Base-by-base conservation (phyloP, 2,888 invertebrate species). In the Ctenicera cuprea region DNA sequence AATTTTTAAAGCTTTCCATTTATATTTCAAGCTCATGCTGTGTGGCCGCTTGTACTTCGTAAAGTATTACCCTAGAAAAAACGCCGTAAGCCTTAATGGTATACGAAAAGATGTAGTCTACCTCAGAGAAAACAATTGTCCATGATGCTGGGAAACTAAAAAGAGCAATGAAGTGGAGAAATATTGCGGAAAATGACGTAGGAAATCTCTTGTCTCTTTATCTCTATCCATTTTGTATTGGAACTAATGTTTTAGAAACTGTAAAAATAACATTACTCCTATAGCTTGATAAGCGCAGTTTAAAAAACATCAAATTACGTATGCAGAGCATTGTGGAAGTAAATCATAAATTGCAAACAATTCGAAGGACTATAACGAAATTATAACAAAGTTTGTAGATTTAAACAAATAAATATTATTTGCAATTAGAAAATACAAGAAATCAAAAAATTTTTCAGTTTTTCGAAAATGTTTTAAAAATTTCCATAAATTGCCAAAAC, bases 131-230 rank as follows among this genome's bases (percentile, higher is more conserved):
- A 65, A 65, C 65, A 65, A 65, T 52, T 65, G 65, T 33, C 30
- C 52, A 45, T 45, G 45, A 43, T 63, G 33, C 11, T 26, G 43
- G 45, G 38, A 52, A 33, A 26, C 48, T 48, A 48, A 65, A 64
- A 18, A 52, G 45, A 37, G 65, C 65, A 65, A 65, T 52, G 50
- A 65, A 65, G 65, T 65, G 50, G 37, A 65, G 65, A 65, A 52
- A 65, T 65, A 65, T 65, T 20, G 65, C 52, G 0, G 50, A 30
- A 38, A 65, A 65, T 50, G 65, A 52, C 50, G 52, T 65, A 38
- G 52, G 52, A 65, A 52, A 65, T 52, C 16, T 48, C 50, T 14
- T 50, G 48, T 18, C 20, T 7, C 33, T 65, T 65, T 65, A 48
- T 50, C 20, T 33, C 22, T 20, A 22, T 45, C 16, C 45, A 30